Base-by-base conservation (phyloP, 2,888 invertebrate genomes). In the Leucoma salicis region DNA sequence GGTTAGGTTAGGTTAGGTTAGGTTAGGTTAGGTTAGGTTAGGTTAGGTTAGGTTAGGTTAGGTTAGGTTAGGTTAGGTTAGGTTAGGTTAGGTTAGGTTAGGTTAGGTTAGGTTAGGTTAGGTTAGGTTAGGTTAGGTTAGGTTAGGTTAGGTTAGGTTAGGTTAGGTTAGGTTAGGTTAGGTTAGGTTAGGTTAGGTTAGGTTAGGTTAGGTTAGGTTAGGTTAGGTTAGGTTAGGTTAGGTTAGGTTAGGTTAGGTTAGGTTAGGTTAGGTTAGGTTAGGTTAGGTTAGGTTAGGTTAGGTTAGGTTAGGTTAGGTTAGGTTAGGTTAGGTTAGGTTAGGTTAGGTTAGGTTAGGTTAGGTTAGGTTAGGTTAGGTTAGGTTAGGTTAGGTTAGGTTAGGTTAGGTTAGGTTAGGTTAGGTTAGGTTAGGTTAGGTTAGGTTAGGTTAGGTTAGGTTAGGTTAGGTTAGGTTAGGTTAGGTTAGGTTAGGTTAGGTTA, bases 1-100 rank as follows among this genome's bases (percentile, higher is more conserved):
- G 49, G 45, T 45, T 45, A 45, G 49, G 45, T 45, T 42, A 49
- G 49, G 49, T 45, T 45, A 49, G 49, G 49, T 42, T 45, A 49
- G 49, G 45, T 45, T 45, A 45, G 49, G 45, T 45, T 42, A 49
- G 45, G 44, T 45, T 44, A 48, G 45, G 49, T 42, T 45, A 45
- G 49, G 45, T 42, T 45, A 45, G 45, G 49, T 42, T 45, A 42
- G 49, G 44, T 45, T 39, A 45, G 44, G 45, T 42, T 42, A 49
- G 41, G 42, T 45, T 36, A 42, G 42, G 41, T 45, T 39, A 42
- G 45, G 42, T 39, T 39, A 42, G 44, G 45, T 42, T 45, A 42
- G 44, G 45, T 39, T 42, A 45, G 42, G 42, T 45, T 42, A 42
- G 45, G 43, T 41, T 41, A 43, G 43, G 43, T 43, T 43, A 48